Base-by-base conservation (phyloP, 2,797 vertebrate genomes). In the Glossophaga mutica region DNA sequence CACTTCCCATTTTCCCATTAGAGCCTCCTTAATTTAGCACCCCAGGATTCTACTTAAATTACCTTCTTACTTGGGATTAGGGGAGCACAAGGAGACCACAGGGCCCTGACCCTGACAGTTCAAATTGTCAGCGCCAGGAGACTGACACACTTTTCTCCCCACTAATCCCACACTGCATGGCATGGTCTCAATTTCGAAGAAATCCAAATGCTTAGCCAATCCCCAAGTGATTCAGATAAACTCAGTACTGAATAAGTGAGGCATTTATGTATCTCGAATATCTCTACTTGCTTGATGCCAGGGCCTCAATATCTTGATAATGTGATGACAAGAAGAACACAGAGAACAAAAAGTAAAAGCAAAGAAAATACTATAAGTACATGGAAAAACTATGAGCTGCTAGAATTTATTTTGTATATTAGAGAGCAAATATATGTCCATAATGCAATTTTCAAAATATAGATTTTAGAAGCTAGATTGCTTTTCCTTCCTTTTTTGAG, bases 161-260 rank as follows among this genome's bases (percentile, higher is more conserved):
- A 44, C 71, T 67, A 71, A 81, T 57, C 57, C 94, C 0, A 0
- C 39, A 62, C 44, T 59, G 34, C 4, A 1, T 83, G 90, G 87
- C 90, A 96, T 79, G 95, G 78, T 94, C 96, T 96, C 94, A 94
- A 84, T 94, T 87, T 94, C 18, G 70, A 78, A 96, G 95, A 94
- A 81, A 79, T 84, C 18, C 0, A 1, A 84, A 96, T 71, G 67
- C 87, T 89, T 62, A 77, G 62, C 70, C 94, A 94, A 78, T 83
- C 77, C 78, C 83, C 76, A 77, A 94, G 95, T 24, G 39, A 79
- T 57, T 74, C 65, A 55, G 84, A 92, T 52, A 82, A 83, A 94
- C 74, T 84, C 44, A 37, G 67, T 55, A 16, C 48, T 90, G 52
- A 86, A 48, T 78, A 85, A 93, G 68, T 39, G 59, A 42, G 50